phyloP scores from a whole-genome alignment of 2,113 vertebrate genomes.

The Lampris megalopsis region DNA sequence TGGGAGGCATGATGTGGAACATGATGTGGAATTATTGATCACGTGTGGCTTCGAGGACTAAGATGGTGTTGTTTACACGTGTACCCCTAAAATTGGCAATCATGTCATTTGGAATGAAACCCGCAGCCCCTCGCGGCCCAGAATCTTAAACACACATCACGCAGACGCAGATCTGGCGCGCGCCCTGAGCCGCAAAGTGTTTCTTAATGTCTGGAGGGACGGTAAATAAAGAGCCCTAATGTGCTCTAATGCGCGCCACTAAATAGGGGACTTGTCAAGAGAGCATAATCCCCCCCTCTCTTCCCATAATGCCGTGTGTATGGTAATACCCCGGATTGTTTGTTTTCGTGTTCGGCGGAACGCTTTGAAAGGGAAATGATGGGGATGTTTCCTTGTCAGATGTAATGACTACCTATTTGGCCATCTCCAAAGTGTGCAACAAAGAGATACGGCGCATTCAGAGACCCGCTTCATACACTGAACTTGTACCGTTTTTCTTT shows the following conservation, averaged over 20 bases:
- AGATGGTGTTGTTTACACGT: conserved; percentile 62
- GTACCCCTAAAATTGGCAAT: conserved; percentile 55
- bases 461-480: conserved; percentile 5
- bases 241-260: conserved; percentile 64
- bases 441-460: conserved; percentile 42
- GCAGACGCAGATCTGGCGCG: conserved; percentile 33
- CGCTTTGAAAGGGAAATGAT: conserved; percentile 72
- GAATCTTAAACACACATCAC: conserved; percentile 59
- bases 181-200: conserved; percentile 57
- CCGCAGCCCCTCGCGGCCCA: conserved; percentile 24
- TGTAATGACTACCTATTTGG: conserved; percentile 68
- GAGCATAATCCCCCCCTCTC: conserved; percentile 64
- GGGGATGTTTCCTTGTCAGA: conserved; percentile 71
- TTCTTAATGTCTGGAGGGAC: conserved; percentile 61
- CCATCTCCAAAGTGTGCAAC: conserved; percentile 59
- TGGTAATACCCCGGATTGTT: conserved; percentile 57
- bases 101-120: conserved; percentile 57
- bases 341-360: conserved; percentile 60
- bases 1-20: background rate
- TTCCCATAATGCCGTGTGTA: conserved; percentile 54
- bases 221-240: conserved; percentile 70
- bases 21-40: conserved; percentile 61
- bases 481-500: conserved; percentile 1
- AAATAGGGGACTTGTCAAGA: conserved; percentile 70
- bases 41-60: conserved; percentile 42